Conservation (phyloP, 2,888 invertebrate genomes). For the Tetragonisca angustula region DNA sequence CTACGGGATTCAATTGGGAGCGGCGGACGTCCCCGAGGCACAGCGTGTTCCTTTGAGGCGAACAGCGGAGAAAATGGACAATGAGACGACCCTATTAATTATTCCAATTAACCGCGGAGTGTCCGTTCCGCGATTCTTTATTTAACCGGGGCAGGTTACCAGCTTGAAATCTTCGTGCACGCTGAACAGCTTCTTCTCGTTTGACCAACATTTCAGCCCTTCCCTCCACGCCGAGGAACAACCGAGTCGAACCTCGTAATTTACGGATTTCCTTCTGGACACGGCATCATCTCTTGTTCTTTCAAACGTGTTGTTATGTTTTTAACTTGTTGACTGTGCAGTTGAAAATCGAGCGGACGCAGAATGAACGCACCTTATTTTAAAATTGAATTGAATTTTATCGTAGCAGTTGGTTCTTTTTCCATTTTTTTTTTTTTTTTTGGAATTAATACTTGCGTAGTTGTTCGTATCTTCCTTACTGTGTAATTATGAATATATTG, state of each 20-base stretch:
- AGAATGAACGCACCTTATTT: too few species aligned
- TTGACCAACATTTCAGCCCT: neutral
- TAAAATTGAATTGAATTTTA: too few species aligned
- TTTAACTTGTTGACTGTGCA: too few species aligned
- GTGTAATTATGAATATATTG: too few species aligned
- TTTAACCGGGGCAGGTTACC: conserved; percentile 55
- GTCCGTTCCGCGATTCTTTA: conserved; percentile 66
- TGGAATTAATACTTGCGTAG: too few species aligned
- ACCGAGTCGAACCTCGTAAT: neutral
- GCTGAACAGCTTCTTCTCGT: neutral
- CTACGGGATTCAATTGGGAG: conserved; percentile 63
- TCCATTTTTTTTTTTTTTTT: too few species aligned
- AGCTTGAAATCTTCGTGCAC: conserved; percentile 8
- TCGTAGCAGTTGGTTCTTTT: too few species aligned
- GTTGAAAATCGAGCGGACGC: too few species aligned
- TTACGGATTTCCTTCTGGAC: too few species aligned
- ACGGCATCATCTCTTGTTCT: too few species aligned
- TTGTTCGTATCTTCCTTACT: too few species aligned
- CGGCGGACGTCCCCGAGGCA: conserved; percentile 48
- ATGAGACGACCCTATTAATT: conserved; percentile 71
- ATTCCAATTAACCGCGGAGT: conserved; percentile 69
- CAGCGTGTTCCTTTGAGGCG: conserved; percentile 46
- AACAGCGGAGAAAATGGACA: conserved; percentile 58
- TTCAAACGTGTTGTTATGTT: too few species aligned
- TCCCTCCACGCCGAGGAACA: neutral